A percentile compares a stretch with the other conserved stretches of the same genome.
Evolutionary conservation across 1,140 invertebrate species (phyloP).

Genomic region (Lepeophtheirus salmonis): DNA sequence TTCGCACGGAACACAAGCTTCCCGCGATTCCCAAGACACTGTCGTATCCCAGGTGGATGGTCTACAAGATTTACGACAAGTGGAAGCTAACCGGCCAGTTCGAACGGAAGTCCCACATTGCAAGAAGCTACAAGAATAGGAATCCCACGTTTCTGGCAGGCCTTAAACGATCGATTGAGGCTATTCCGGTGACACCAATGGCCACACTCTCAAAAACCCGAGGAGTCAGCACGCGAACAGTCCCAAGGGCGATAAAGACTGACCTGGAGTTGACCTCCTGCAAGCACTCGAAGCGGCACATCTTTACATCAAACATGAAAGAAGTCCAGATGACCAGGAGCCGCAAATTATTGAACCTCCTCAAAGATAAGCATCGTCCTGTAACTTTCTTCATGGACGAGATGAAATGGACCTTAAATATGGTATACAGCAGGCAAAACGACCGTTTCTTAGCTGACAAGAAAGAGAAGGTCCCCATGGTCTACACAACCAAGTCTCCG

Average conservation of each 20-base stretch:
- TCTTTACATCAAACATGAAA: conserved; percentile 3
- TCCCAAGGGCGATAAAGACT: background rate
- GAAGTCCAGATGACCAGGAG: background rate
- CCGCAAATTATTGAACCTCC: background rate
- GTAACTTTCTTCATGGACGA: background rate
- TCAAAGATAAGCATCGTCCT: background rate
- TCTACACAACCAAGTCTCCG: background rate
- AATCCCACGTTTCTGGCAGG: background rate
- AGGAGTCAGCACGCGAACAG: background rate
- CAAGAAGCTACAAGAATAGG: background rate
- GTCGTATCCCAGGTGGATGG: too few species aligned
- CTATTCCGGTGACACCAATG: background rate
- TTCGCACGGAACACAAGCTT: too few species aligned
- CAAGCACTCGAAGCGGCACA: conserved; percentile 3
- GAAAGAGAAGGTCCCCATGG: background rate
- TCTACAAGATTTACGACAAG: too few species aligned
- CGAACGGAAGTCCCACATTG: background rate
- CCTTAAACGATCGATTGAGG: background rate
- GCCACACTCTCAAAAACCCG: background rate
- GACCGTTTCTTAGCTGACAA: background rate
- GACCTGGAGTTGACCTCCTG: background rate
- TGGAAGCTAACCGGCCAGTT: too few species aligned
- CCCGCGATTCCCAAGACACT: too few species aligned
- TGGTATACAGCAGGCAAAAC: background rate
- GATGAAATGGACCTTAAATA: background rate